phyloP scores from a whole-genome alignment of 2,113 vertebrate genomes.

The Mesoclemmys tuberculata region DNA sequence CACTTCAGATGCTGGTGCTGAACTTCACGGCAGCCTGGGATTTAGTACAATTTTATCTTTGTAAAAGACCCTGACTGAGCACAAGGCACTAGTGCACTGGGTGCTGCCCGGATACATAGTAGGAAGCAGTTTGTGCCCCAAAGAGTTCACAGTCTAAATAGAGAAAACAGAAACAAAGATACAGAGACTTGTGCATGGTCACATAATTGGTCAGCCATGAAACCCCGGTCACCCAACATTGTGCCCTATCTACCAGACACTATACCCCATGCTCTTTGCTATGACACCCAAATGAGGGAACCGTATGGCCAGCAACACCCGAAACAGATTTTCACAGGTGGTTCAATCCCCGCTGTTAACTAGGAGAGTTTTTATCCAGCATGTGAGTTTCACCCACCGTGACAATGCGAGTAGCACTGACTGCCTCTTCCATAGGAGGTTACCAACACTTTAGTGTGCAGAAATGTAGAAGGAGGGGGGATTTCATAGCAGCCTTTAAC shows the following conservation, averaged over 20 bases:
- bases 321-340: not conserved
- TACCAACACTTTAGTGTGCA: not conserved
- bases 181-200: not conserved
- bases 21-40: not conserved
- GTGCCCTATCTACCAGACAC: not conserved
- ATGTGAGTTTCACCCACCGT: not conserved
- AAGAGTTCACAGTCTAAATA: not conserved
- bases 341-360: not conserved
- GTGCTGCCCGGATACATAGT: not conserved
- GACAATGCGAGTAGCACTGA: fast-evolving
- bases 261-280: no score
- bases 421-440: fast-evolving
- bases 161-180: not conserved
- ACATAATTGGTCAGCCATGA: not conserved
- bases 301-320: not conserved
- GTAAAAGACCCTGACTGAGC: not conserved
- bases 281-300: not conserved
- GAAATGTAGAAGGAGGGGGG: no score
- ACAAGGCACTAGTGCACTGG: not conserved
- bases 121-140: not conserved
- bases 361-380: not conserved
- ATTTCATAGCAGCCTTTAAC: no score
- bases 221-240: not conserved
- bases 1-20: not conserved
- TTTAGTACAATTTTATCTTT: not conserved